Conservation (phyloP, 2,113 vertebrate species). For the Lichenostomus cassidix region DNA sequence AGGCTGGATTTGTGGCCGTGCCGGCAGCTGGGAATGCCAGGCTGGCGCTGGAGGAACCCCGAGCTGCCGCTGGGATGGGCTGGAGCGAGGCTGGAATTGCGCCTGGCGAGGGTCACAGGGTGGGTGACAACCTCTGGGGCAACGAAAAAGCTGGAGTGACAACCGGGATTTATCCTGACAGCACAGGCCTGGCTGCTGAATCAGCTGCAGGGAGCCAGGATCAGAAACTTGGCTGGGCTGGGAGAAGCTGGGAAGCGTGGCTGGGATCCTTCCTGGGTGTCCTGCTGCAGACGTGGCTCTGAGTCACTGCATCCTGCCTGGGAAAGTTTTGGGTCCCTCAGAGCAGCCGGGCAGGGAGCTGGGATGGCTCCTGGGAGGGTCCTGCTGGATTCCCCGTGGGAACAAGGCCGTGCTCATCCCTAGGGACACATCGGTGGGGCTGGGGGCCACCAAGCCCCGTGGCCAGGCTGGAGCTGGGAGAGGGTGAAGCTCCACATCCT, state of each 20-base stretch:
- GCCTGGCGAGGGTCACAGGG: accelerated
- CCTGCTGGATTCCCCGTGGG: accelerated
- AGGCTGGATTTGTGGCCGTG: not conserved
- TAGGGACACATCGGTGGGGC: accelerated
- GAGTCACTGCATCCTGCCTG: slow-evolving; percentile 27
- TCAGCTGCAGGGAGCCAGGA: not conserved
- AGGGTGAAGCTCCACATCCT: not conserved
- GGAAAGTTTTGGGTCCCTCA: not conserved
- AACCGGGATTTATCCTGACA: not conserved
- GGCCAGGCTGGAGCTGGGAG: not conserved
- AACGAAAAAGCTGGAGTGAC: not conserved
- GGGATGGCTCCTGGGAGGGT: not conserved
- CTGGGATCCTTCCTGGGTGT: slow-evolving; percentile 25
- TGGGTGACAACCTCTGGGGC: not conserved
- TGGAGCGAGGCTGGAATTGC: not conserved
- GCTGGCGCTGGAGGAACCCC: not conserved
- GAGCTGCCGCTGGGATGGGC: not conserved
- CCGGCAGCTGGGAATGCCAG: not conserved
- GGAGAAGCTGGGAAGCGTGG: not conserved
- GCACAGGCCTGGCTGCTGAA: not conserved
- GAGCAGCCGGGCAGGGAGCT: not conserved
- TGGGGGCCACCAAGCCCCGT: not conserved
- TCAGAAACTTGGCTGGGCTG: not conserved
- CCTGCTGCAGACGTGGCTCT: slow-evolving; percentile 16
- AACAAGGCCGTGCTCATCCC: not conserved